phyloP scores from a whole-genome alignment of 2,888 invertebrate genomes.

The Digitonthophagus gazella region DNA sequence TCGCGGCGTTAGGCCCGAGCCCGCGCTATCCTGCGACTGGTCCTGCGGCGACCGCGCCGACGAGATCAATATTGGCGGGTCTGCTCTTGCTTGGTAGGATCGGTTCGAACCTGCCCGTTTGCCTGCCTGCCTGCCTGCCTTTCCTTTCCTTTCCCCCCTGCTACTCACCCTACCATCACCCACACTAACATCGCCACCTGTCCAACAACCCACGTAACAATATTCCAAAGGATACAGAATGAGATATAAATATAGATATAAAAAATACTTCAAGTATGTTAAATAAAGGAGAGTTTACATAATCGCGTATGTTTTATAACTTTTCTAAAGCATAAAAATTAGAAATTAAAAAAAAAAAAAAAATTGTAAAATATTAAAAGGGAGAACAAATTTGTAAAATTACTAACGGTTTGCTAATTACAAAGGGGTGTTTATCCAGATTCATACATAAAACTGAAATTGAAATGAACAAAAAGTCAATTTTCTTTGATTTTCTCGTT shows the following conservation, averaged over 20 bases:
- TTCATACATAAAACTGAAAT: no score
- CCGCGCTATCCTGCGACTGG: constrained; percentile 46
- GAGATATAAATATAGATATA: background rate
- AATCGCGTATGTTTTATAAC: no score
- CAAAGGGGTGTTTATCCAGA: no score
- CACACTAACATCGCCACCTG: background rate
- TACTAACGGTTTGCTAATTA: no score
- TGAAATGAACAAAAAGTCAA: no score
- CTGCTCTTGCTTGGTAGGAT: constrained; percentile 36
- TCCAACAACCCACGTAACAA: background rate
- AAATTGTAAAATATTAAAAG: no score
- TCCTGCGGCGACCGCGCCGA: constrained; percentile 42
- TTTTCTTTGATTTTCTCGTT: no score
- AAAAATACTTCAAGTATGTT: no score
- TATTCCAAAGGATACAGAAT: background rate
- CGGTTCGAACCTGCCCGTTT: constrained; percentile 30
- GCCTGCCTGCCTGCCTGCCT: background rate
- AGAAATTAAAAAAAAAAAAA: no score
- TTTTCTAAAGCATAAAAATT: no score
- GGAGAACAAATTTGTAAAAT: no score
- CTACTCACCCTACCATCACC: background rate
- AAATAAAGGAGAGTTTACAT: no score
- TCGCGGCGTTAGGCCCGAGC: constrained; percentile 35
- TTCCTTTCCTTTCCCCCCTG: constrained; percentile 1
- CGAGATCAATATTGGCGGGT: constrained; percentile 49